phyloP scores from a whole-genome alignment of 2,888 invertebrate genomes.

The Aporophyla nigra region DNA sequence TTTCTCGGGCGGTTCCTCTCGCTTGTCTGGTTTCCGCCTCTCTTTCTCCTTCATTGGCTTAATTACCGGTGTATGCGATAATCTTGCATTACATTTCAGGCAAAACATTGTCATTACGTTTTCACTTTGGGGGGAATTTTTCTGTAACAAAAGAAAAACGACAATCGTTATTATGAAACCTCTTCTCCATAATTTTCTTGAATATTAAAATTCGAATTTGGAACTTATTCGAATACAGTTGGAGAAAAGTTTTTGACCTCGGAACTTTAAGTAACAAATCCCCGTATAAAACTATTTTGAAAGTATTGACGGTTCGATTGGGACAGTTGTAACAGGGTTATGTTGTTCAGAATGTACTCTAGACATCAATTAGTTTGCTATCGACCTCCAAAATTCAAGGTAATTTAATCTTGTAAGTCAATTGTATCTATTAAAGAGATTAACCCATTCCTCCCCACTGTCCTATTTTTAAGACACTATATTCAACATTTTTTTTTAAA shows the following conservation, averaged over 20 bases:
- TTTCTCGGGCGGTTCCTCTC: too few species aligned
- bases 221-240: not conserved
- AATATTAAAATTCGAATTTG: not conserved
- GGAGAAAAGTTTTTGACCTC: not conserved
- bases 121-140: not conserved
- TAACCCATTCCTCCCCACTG: too few species aligned
- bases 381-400: too few species aligned
- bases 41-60: constrained; percentile 12
- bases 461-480: too few species aligned
- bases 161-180: not conserved
- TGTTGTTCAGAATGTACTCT: too few species aligned
- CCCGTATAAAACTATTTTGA: not conserved
- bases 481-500: too few species aligned
- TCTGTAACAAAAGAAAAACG: not conserved
- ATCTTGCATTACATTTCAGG: not conserved
- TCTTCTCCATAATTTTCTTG: not conserved
- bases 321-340: too few species aligned
- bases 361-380: too few species aligned
- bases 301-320: not conserved
- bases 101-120: not conserved
- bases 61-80: not conserved
- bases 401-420: too few species aligned
- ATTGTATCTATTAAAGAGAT: too few species aligned
- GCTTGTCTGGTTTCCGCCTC: not conserved
- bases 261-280: not conserved